Base-by-base conservation (phyloP, 2,113 vertebrate species). In the Symphodus melops region DNA sequence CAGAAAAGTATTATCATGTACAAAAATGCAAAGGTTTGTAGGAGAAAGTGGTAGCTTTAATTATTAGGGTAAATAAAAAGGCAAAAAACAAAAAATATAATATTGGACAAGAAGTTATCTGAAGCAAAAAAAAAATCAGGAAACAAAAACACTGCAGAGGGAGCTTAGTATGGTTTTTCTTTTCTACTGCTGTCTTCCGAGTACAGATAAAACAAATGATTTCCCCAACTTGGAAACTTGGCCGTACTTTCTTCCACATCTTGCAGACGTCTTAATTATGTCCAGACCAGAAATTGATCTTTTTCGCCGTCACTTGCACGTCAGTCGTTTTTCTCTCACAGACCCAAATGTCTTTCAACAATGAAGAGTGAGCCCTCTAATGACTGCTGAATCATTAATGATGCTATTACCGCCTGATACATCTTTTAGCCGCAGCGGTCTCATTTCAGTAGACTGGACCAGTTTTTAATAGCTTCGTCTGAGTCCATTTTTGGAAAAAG, bases 301-400 rank as follows among this genome's bases (percentile, higher is more conserved):
- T 76, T 36, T 8, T 7, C 2, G 8, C 52, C 1, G 21, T 78
- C 80, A 82, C 75, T 70, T 85, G 81, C 70, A 60, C 59, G 46
- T 58, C 39, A 0, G 13, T 73, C 36, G 10, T 28, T 62, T 48
- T 58, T 46, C 54, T 58, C 16, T 68, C 60, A 19, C 42, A 55
- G 59, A 63, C 53, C 25, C 19, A 55, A 88, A 21, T 37, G 67
- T 77, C 78, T 81, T 83, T 74, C 68, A 73, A 62, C 84, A 53
- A 9, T 81, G 84, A 86, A 71, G 56, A 67, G 52, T 77, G 56
- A 33, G 62, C 58, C 63, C 33, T 16, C 78, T 68, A 86, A 86
- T 75, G 73, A 79, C 66, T 80, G 59, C 65, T 90, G 74, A 92
- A 91, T 88, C 88, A 72, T 91, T 91, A 68, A 92, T 89, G 78